phyloP scores from a whole-genome alignment of 1,140 invertebrate species.

The Yoshiicerus persimilis region DNA sequence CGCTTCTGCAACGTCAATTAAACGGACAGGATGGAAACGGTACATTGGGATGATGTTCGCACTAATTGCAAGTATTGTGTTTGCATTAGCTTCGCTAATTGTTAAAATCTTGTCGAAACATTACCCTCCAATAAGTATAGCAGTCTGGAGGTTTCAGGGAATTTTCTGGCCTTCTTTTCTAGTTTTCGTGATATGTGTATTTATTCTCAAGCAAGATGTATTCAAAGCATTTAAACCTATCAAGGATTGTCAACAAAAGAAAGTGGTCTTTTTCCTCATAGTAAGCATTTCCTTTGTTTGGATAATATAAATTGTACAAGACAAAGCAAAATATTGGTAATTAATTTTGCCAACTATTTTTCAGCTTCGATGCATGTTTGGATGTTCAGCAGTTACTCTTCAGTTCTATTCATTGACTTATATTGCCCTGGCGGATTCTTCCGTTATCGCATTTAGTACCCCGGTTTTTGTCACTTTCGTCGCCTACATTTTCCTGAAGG shows the following conservation, averaged over 20 bases:
- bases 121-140: not conserved
- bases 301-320: no score
- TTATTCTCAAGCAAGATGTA: not conserved
- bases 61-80: not conserved
- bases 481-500: not conserved
- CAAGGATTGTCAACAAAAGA: not conserved
- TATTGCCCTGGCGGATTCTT: slow-evolving; percentile 19
- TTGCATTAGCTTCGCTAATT: not conserved
- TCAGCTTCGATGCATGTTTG: slow-evolving; percentile 10
- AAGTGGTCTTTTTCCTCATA: not conserved
- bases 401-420: slow-evolving; percentile 29
- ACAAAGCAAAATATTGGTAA: no score
- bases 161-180: slow-evolving; percentile 13
- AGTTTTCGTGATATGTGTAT: not conserved
- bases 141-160: slow-evolving; percentile 33
- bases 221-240: not conserved
- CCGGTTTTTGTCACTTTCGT: slow-evolving; percentile 28
- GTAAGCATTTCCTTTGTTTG: not conserved
- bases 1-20: not conserved
- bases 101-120: not conserved
- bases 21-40: not conserved
- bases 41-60: slow-evolving; percentile 31
- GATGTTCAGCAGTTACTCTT: not conserved
- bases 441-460: slow-evolving; percentile 23
- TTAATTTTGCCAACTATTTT: not conserved